These are phyloP conservation scores for Phasia obesa DNA, from an alignment of 2,888 invertebrate genomes.

Conservation along the genomic window DNA sequence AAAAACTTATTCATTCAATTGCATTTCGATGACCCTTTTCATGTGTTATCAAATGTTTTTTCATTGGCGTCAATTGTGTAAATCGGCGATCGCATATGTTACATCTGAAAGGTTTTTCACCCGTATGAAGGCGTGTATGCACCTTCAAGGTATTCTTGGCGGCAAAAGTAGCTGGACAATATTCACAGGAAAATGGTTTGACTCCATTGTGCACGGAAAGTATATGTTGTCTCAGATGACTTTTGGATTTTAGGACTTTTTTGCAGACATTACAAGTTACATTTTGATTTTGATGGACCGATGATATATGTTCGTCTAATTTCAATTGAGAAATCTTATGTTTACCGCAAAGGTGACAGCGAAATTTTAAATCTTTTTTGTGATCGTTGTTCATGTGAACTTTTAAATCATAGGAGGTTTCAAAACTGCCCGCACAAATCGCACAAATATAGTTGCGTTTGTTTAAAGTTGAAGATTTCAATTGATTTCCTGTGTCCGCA, in stretches of 20 bases:
- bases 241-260: constrained; percentile 67
- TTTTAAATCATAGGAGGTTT: constrained; percentile 66
- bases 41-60: constrained; percentile 66
- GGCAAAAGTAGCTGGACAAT: constrained; percentile 67
- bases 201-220: constrained; percentile 67
- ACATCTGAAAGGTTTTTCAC: constrained; percentile 68
- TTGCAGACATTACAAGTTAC: constrained; percentile 64
- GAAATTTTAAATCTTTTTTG: constrained; percentile 60
- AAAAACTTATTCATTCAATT: constrained; percentile 47
- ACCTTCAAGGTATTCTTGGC: constrained; percentile 69
- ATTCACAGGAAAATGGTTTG: constrained; percentile 65
- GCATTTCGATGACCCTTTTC: constrained; percentile 65
- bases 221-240: constrained; percentile 67
- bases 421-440: constrained; percentile 52
- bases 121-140: constrained; percentile 67
- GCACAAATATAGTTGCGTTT: constrained; percentile 63
- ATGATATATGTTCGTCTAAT: constrained; percentile 66
- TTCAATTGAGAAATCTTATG: constrained; percentile 67
- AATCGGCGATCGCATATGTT: constrained; percentile 67
- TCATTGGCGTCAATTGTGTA: constrained; percentile 69
- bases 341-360: constrained; percentile 66
- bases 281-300: constrained; percentile 60
- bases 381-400: constrained; percentile 61
- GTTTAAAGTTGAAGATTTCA: not conserved
- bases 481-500: not conserved